phyloP scores from a whole-genome alignment of 2,797 vertebrate species.

The Bucorvus abyssinicus region DNA sequence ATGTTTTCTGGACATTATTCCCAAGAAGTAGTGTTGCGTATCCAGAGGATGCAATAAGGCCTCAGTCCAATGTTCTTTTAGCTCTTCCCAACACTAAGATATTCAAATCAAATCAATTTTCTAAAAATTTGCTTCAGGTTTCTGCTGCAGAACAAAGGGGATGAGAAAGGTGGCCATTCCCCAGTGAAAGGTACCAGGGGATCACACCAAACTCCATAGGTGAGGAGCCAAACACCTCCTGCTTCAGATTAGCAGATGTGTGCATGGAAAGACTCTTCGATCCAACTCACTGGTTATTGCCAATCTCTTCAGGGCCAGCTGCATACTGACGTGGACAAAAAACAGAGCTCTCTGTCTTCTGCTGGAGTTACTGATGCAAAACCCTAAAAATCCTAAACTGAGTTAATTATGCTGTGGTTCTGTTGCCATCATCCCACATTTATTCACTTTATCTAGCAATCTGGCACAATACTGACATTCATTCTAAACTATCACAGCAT shows the following conservation, averaged over 20 bases:
- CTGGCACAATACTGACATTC: background rate
- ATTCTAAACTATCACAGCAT: background rate
- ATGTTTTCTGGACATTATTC: background rate
- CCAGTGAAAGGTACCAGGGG: background rate
- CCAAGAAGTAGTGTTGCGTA: background rate
- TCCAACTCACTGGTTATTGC: background rate
- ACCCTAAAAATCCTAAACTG: background rate
- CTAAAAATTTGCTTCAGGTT: background rate
- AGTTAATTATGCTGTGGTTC: background rate
- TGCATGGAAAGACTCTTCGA: background rate
- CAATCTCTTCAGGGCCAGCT: background rate
- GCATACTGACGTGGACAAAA: background rate
- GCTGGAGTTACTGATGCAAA: background rate
- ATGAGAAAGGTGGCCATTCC: background rate
- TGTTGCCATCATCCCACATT: background rate
- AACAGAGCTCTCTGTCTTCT: background rate
- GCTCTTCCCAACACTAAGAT: background rate
- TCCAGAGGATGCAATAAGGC: background rate
- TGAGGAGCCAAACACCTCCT: background rate
- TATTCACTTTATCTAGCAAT: background rate
- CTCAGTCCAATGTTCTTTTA: background rate
- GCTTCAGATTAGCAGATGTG: background rate
- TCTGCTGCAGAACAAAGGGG: background rate
- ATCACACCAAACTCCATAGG: background rate
- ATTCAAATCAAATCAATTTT: background rate